Base-by-base conservation (phyloP, 2,888 invertebrate species). In the Drosophila pullipes region DNA sequence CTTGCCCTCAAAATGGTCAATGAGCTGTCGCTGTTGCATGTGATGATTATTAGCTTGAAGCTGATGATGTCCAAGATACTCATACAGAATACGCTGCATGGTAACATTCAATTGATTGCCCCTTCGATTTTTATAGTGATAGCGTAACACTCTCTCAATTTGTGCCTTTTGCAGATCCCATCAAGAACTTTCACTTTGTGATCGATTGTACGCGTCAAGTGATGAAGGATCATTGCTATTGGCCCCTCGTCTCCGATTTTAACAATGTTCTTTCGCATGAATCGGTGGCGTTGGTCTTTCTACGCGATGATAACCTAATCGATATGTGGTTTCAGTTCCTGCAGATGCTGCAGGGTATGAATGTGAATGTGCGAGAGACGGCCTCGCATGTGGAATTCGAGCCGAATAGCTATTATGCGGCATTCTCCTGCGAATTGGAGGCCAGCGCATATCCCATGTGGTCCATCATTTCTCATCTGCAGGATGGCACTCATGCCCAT, bases 391-490 rank as follows among this genome's bases (percentile, higher is more conserved):
- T 99, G 22, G 99, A 99, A 94, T 98, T 97, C 94, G 99, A 99
- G 94, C 98, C 98, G 52, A 98, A 98, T 81, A 98, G 98, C 22
- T 99, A 99, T 94, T 99, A 99, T 94, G 98, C 99, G 55, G 98
- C 99, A 37, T 99, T 99, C 94, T 98, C 98, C 74, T 99, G 99
- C 82, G 99, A 99, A 94, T 94, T 99, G 83, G 99, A 99, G 94
- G 98, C 98, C 31, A 98, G 98, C 89, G 98, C 99, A 18, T 98
- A 98, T 94, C 98, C 99, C 2, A 98, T 99, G 98, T 99, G 99
- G 99, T 98, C 98, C 18, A 95, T 99, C 69, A 96, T 98, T 64
- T 96, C 97, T 53, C 99, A 99, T 94, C 94, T 98, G 41, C 95
- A 96, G 73, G 96, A 96, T 91, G 94, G 95, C 11, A 95, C 95